A percentile compares a stretch with the other conserved stretches of the same genome.
phyloP scores from a whole-genome alignment of 2,888 invertebrate species.

The Furcula furcula region DNA sequence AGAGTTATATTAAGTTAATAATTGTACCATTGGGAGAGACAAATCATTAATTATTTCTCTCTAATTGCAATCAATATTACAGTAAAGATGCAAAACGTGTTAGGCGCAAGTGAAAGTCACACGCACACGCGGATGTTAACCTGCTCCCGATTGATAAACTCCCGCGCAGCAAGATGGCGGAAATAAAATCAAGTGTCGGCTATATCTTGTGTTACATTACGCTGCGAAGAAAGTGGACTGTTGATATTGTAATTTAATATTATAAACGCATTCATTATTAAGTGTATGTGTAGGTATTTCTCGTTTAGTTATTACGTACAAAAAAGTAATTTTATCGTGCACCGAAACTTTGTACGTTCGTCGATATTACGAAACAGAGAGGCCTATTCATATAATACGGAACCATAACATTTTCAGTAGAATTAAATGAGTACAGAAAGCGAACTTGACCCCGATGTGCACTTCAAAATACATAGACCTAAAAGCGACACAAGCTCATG shows the following conservation, averaged over 20 bases:
- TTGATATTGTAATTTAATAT: neutral
- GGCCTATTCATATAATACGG: conserved; percentile 8
- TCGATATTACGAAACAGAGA: no score
- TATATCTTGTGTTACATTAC: conserved; percentile 6
- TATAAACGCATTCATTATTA: no score
- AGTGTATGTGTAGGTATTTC: no score
- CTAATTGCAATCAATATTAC: conserved; percentile 5
- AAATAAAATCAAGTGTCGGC: conserved; percentile 30
- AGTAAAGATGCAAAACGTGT: conserved; percentile 26
- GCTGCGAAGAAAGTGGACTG: neutral
- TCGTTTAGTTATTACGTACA: no score
- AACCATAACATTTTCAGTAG: conserved; percentile 19
- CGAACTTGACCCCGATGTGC: conserved; percentile 50
- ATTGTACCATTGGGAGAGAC: no score
- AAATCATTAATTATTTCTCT: no score
- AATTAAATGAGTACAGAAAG: conserved; percentile 10
- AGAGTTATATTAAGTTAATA: no score
- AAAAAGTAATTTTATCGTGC: no score
- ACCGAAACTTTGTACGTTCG: no score
- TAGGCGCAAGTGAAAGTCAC: conserved; percentile 43
- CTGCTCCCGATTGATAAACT: conserved; percentile 46
- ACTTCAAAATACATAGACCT: no score
- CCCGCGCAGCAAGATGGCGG: conserved; percentile 37
- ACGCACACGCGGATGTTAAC: conserved; percentile 42
- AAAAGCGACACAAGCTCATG: no score